Evolutionary conservation across 2,888 invertebrate species (phyloP), one percentile per base, ranked within the genome.

Genomic region (Saturnia pavonia): DNA sequence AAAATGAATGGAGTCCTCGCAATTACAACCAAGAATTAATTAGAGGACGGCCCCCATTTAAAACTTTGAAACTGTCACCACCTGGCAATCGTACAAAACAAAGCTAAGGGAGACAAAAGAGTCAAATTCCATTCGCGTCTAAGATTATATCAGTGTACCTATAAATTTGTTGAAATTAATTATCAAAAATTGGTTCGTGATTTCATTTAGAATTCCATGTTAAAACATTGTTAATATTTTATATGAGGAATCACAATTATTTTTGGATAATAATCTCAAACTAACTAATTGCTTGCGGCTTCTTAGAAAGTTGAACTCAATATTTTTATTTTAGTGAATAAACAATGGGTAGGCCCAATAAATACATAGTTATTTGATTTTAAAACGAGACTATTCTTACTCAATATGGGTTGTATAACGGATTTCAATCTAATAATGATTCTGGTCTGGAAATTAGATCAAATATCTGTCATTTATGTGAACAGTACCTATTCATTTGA

Each of bases 1-100:
- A 76, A 80, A 85, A 82, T 77, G 79, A 85, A 84, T 80, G 77
- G 77, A 81, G 75, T 78, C 77, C 73, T 74, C 57, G 77, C 79
- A 85, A 84, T 85, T 82, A 85, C 76, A 83, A 82, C 75, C 81
- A 84, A 85, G 82, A 88, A 88, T 88, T 88, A 88, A 89, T 88
- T 87, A 88, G 80, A 81, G 78, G 81, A 80, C 76, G 79, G 80
- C 78, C 77, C 78, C 57, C 80, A 82, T 86, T 83, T 82, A 82
- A 85, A 89, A 88, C 80, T 89, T 89, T 80, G 75, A 73, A 82
- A 83, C 80, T 82, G 86, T 86, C 83, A 78, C 82, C 88, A 89
- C 85, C 87, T 88, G 87, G 82, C 80, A 80, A 80, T 82, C 79
- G 74, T 72, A 80, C 81, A 75, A 82, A 82, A 85, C 85, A 79